Conservation (phyloP, 2,888 invertebrate genomes). For the Caenorhabditis wallacei region DNA sequence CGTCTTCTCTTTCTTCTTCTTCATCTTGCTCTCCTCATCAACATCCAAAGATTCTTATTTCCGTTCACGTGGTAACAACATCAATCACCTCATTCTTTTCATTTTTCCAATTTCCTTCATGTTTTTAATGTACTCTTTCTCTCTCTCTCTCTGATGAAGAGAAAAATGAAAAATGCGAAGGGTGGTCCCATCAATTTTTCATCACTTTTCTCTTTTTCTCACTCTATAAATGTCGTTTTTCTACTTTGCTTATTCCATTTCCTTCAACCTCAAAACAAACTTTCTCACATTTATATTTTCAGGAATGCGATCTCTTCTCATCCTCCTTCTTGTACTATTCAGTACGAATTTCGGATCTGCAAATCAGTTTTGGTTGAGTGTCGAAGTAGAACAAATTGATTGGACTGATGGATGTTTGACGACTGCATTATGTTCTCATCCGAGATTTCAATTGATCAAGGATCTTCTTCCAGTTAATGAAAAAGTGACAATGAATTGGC, state of each 20-base stretch:
- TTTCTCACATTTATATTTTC: slow-evolving; percentile 18
- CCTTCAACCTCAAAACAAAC: slow-evolving; percentile 30
- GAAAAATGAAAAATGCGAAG: not conserved
- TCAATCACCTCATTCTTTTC: slow-evolving; percentile 25
- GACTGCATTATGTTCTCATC: slow-evolving; percentile 77
- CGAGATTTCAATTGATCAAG: slow-evolving; percentile 74
- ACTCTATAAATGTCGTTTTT: slow-evolving; percentile 12
- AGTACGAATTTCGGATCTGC: not conserved
- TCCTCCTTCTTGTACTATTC: slow-evolving; percentile 29
- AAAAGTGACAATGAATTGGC: slow-evolving; percentile 73
- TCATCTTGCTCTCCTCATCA: no score
- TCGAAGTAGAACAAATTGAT: slow-evolving; percentile 76
- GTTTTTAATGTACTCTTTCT: slow-evolving; percentile 36
- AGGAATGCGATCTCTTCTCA: slow-evolving; percentile 35
- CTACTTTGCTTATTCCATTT: slow-evolving; percentile 17
- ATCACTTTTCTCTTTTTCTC: slow-evolving; percentile 31
- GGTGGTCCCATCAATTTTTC: slow-evolving; percentile 57
- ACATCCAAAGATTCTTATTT: slow-evolving; percentile 3
- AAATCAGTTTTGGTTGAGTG: slow-evolving; percentile 78
- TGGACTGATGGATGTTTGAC: slow-evolving; percentile 80
- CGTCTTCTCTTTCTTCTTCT: slow-evolving; percentile 5
- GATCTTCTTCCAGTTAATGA: slow-evolving; percentile 72
- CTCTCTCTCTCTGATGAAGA: slow-evolving; percentile 24
- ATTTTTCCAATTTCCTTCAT: slow-evolving; percentile 27
- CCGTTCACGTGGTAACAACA: slow-evolving; percentile 38